Base-by-base conservation (phyloP, 1,140 invertebrate species). In the Bombus fervidus region DNA sequence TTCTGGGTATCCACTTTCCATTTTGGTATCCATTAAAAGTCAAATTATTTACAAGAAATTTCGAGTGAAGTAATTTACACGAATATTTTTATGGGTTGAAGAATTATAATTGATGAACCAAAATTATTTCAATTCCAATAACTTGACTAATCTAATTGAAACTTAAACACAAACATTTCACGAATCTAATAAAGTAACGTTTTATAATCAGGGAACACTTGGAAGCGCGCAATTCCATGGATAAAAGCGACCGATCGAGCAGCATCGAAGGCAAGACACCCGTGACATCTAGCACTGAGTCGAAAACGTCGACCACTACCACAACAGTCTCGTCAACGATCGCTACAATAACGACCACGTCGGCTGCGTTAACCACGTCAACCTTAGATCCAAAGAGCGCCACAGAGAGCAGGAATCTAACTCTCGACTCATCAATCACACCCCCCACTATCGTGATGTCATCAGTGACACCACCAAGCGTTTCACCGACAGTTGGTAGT, bases 381-480 rank as follows among this genome's bases (percentile, higher is more conserved):
- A 94, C 95, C 73, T 92, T 95, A 71, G 95, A 95, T 76, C 93
- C 94, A 66, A 90, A 77, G 10, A 43, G 76, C 39, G 64, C 68
- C 5, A 64, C 74, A 6, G 87, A 91, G 0, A 73, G 22, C 22
- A 87, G 73, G 25, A 91, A 89, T 18, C 85, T 88, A 5, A 93
- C 91, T 43, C 59, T 95, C 12, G 95, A 95, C 10, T 86, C 93
- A 90, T 96, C 96, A 1, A 95, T 97, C 87, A 97, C 96, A 28
- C 97, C 97, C 72, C 97, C 97, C 0, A 98, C 97, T 37, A 98
- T 98, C 78, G 97, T 98, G 62, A 98, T 96, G 90, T 98, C 97
- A 37, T 97, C 97, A 47, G 97, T 98, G 4, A 98, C 97, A 64
- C 97, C 97, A 34, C 97, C 97, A 43, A 96, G 97, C 22, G 97